A percentile compares a stretch with the other conserved stretches of the same genome.
Evolutionary conservation across 1,140 invertebrate genomes (phyloP).

Genomic region (Aphelenchoides fujianensis): DNA sequence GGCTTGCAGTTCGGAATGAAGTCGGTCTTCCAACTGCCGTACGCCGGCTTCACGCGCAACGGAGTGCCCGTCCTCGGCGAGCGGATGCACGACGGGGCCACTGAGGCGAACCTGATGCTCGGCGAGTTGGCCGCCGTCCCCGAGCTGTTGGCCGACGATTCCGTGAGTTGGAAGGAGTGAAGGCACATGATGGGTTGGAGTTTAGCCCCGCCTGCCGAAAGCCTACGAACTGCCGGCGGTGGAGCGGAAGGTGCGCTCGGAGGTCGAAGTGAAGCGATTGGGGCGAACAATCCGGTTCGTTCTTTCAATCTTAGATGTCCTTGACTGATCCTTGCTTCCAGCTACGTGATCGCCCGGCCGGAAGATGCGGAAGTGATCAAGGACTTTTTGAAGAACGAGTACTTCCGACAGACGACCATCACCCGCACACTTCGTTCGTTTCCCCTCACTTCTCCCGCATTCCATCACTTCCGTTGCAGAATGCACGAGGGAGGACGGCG

Average conservation of each 20-base stretch:
- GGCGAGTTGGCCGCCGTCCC: background rate
- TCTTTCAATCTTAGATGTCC: no score
- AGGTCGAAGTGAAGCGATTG: background rate
- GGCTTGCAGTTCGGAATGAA: background rate
- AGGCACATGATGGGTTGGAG: background rate
- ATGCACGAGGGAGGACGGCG: background rate
- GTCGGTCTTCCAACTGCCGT: background rate
- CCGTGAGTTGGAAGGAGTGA: background rate
- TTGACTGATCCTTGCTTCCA: no score
- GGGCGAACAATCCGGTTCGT: background rate
- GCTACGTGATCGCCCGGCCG: background rate
- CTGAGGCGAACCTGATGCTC: background rate
- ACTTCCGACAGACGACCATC: slow-evolving; percentile 6
- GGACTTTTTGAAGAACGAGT: slow-evolving; percentile 1
- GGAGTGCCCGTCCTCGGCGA: background rate
- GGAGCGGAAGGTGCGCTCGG: background rate
- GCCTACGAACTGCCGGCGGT: background rate
- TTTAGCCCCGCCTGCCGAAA: background rate
- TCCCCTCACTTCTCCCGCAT: no score
- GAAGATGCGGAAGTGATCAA: slow-evolving; percentile 15
- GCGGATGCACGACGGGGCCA: background rate
- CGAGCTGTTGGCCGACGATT: background rate
- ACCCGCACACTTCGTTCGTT: background rate
- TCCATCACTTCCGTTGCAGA: no score
- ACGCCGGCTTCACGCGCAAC: background rate